Evolutionary conservation across 2,113 vertebrate genomes (phyloP).

Genomic region (Lepus americanus): DNA sequence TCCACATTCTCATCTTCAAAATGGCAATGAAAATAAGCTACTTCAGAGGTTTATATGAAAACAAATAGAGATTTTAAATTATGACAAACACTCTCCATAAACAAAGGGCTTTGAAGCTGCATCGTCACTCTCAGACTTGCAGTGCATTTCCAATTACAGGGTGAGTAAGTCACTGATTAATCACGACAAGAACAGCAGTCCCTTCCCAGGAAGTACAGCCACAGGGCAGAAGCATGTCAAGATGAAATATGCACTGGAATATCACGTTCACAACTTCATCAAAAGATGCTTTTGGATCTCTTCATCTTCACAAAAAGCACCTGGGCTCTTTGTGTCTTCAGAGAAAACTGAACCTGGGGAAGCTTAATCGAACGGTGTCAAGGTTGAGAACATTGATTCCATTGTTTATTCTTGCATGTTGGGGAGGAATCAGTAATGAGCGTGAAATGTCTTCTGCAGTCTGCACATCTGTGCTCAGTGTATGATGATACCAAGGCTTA

Average conservation of each 20-base stretch:
- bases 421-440: background rate
- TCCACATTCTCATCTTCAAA: background rate
- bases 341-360: background rate
- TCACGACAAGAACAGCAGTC: background rate
- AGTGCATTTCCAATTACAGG: conserved; percentile 39
- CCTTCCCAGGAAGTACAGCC: conserved; percentile 8
- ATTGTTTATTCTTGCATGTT: background rate
- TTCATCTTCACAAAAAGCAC: conserved; percentile 2
- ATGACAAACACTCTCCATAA: conserved; percentile 65
- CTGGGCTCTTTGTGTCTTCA: background rate
- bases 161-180: conserved; percentile 52
- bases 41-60: conserved; percentile 5
- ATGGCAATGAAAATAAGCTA: background rate
- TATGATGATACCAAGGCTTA: background rate
- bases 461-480: background rate
- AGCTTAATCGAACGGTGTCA: background rate
- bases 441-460: background rate
- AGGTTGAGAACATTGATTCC: background rate
- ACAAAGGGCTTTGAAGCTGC: conserved; percentile 30
- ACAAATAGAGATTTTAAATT: conserved; percentile 45
- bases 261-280: background rate
- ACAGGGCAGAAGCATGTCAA: background rate
- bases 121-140: background rate
- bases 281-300: conserved; percentile 33
- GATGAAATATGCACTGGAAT: conserved; percentile 59